Base-by-base conservation (phyloP, 1,140 invertebrate genomes). In the Aphelinus atriplicis region DNA sequence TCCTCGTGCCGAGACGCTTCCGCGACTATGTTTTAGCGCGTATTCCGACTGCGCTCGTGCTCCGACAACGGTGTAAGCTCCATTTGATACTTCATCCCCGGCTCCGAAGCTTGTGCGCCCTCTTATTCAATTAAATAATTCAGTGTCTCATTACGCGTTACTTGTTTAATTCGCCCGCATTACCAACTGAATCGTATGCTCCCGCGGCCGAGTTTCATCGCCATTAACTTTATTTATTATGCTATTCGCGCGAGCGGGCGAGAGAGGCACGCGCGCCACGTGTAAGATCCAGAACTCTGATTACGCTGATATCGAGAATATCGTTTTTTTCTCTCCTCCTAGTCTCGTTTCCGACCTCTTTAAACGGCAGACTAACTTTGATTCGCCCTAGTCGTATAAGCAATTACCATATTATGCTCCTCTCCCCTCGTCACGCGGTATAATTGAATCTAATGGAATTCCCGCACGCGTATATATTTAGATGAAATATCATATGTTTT, bases 201-300 rank as follows among this genome's bases (percentile, higher is more conserved):
- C 10, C 3, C n/a, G 48, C 61, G 61, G 10, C 61, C 46, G 46
- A 48, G 7, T 63, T 63, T 63, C 46, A 63, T 71, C 5, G 45
- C 51, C 56, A 64, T 64, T 71, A 71, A 63, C 63, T 55, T 71
- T 71, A 64, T 71, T 71, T 71, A 64, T 26, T 51, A 55, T 9
- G 60, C 55, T 4, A 42, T 45, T 71, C 50, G 58, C 26, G 58
- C 63, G n/a, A 48, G 53, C 46, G 51, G 45, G 26, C 26, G 26
- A 26, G 26, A 26, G 26, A 26, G 26, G 26, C 26, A 26, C 26
- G 26, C 26, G 26, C 45, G n/a, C 7, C n/a, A 60, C 61, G 58
- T 55, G 3, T 46, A 46, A 71, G 60, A 71, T 71, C 60, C 2
- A 71, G 69, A 62, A n/a, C 62, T 53, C 50, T 53, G 69, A 63